Evolutionary conservation across 1,140 invertebrate species (phyloP).

Genomic region (Nephila pilipes): DNA sequence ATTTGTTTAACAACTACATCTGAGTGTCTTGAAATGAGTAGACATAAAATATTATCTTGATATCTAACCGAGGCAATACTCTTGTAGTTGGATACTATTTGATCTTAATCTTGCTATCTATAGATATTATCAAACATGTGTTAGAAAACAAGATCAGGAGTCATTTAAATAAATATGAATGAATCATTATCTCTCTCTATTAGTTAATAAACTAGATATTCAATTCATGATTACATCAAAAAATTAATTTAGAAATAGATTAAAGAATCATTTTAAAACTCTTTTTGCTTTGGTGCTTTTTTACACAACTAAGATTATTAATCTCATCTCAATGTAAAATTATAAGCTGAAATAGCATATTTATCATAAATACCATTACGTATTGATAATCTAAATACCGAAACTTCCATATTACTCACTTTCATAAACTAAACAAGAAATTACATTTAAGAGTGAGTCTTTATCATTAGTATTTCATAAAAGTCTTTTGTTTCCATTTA

Average conservation of each 20-base stretch:
- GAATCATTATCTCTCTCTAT: too few relatives aligned
- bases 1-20: not conserved
- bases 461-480: constrained; percentile 23
- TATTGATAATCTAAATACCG: constrained; percentile 12
- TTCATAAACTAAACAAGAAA: constrained; percentile 35
- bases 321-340: not conserved
- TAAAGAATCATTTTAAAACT: not conserved
- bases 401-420: constrained; percentile 26
- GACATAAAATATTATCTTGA: not conserved
- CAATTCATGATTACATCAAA: too few relatives aligned
- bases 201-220: too few relatives aligned
- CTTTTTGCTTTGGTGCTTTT: not conserved
- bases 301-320: too few relatives aligned
- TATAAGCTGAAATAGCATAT: not conserved
- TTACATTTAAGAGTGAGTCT: not conserved
- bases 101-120: too few relatives aligned
- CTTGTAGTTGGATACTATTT: too few relatives aligned
- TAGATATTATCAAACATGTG: too few relatives aligned
- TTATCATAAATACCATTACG: constrained; percentile 28
- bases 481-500: constrained; percentile 28
- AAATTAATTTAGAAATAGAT: not conserved
- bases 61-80: not conserved
- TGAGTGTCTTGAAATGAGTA: not conserved
- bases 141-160: too few relatives aligned
- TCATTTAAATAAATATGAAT: too few relatives aligned